A percentile compares a stretch with the other conserved stretches of the same genome.
These are phyloP conservation scores for Eupithecia dodoneata DNA, from an alignment of 2,888 invertebrate species.

Conservation along the genomic window DNA sequence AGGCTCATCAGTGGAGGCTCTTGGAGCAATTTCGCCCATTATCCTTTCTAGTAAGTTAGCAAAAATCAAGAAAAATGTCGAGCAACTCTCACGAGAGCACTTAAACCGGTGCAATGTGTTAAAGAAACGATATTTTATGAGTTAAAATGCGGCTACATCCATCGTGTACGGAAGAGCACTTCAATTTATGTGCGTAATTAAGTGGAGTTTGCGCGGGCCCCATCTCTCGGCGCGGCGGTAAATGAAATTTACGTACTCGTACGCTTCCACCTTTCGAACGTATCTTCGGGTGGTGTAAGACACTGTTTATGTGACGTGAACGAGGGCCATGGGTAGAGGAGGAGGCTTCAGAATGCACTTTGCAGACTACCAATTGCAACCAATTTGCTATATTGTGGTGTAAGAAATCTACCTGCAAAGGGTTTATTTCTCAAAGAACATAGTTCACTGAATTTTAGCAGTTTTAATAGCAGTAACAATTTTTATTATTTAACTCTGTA, in stretches of 20 bases:
- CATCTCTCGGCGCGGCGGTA: constrained; percentile 77
- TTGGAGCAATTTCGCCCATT: too few species aligned
- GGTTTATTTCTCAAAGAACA: too few species aligned
- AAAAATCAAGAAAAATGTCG: constrained; percentile 8
- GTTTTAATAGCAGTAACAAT: too few species aligned
- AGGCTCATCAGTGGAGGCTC: too few species aligned
- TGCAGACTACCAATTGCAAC: not conserved
- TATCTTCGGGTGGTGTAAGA: constrained; percentile 61
- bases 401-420: not conserved
- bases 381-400: not conserved
- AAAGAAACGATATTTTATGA: constrained; percentile 69
- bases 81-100: constrained; percentile 16
- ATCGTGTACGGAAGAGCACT: constrained; percentile 78
- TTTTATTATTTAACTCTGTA: too few species aligned
- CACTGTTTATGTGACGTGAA: constrained; percentile 28
- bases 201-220: constrained; percentile 80
- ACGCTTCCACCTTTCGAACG: constrained; percentile 76
- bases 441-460: too few species aligned
- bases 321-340: not conserved
- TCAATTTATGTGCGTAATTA: constrained; percentile 84
- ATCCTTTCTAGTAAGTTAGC: not conserved
- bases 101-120: constrained; percentile 38
- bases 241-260: constrained; percentile 83
- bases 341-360: not conserved
- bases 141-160: constrained; percentile 75